Evolutionary conservation across 2,888 invertebrate genomes (phyloP).

Genomic region (Bombyx huttoni): DNA sequence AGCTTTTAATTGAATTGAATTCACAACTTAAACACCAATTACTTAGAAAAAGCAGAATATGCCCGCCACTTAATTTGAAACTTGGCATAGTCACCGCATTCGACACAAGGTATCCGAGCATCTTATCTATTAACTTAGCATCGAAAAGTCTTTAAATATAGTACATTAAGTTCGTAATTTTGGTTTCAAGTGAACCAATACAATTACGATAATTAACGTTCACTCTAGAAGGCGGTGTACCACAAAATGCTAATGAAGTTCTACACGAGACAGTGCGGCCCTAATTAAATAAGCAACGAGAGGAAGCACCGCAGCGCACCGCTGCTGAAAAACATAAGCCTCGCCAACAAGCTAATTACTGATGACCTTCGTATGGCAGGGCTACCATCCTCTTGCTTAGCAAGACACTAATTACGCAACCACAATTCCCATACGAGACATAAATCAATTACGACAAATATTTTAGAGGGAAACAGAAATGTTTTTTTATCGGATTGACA

Average conservation of each 20-base stretch:
- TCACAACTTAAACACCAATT: too few relatives aligned
- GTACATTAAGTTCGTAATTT: background rate
- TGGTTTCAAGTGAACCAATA: background rate
- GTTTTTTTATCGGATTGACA: too few relatives aligned
- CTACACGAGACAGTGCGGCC: slow-evolving; percentile 15
- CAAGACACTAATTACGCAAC: background rate
- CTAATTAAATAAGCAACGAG: slow-evolving; percentile 48
- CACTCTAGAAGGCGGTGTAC: slow-evolving; percentile 1
- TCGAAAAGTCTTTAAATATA: too few relatives aligned
- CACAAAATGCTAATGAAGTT: slow-evolving; percentile 15
- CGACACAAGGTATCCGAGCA: too few relatives aligned
- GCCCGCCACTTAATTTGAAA: too few relatives aligned
- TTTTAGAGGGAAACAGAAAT: too few relatives aligned
- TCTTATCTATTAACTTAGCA: too few relatives aligned
- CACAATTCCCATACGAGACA: too few relatives aligned
- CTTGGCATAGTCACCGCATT: too few relatives aligned
- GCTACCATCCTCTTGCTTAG: slow-evolving; percentile 11
- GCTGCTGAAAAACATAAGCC: slow-evolving; percentile 45
- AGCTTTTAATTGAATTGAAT: too few relatives aligned
- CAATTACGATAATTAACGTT: background rate
- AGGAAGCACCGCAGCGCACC: slow-evolving; percentile 23
- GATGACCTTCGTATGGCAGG: slow-evolving; percentile 38
- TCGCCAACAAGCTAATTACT: slow-evolving; percentile 49
- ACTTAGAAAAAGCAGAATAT: too few relatives aligned
- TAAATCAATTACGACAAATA: too few relatives aligned